phyloP scores from a whole-genome alignment of 2,888 invertebrate genomes.

The Teleogryllus oceanicus region DNA sequence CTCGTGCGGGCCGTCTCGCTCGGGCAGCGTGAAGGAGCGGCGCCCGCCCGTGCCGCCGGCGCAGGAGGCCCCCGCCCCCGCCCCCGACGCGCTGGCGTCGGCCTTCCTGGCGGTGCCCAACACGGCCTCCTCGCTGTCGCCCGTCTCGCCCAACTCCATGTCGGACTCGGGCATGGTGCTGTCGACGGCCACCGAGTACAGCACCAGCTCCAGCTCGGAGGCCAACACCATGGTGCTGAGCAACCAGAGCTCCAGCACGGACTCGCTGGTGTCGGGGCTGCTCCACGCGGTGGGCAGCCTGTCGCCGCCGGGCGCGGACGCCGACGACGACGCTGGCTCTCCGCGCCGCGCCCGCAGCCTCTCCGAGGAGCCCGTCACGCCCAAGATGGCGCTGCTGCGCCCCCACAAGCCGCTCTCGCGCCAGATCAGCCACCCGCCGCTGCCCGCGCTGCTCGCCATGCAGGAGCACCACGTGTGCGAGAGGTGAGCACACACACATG shows the following conservation, averaged over 20 bases:
- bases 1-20: neutral
- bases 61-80: neutral
- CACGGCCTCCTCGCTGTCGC: slow-evolving; percentile 31
- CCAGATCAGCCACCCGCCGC: slow-evolving; percentile 50
- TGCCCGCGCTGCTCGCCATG: slow-evolving; percentile 24
- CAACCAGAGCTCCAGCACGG: slow-evolving; percentile 33
- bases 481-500: neutral
- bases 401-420: slow-evolving; percentile 65
- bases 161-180: slow-evolving; percentile 35
- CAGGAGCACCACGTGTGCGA: slow-evolving; percentile 39
- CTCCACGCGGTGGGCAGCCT: neutral
- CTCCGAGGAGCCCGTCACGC: slow-evolving; percentile 27
- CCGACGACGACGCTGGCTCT: neutral
- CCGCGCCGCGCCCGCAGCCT: slow-evolving; percentile 20
- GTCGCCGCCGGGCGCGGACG: neutral
- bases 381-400: slow-evolving; percentile 26
- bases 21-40: neutral
- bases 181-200: slow-evolving; percentile 31
- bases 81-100: neutral
- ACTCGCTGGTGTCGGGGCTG: slow-evolving; percentile 31
- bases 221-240: slow-evolving; percentile 31
- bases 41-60: neutral
- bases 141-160: slow-evolving; percentile 35
- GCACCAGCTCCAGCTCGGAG: slow-evolving; percentile 34
- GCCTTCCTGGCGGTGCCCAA: slow-evolving; percentile 30